These are phyloP conservation scores for Typhlichthys subterraneus DNA, from an alignment of 2,797 vertebrate genomes.

Conservation along the genomic window DNA sequence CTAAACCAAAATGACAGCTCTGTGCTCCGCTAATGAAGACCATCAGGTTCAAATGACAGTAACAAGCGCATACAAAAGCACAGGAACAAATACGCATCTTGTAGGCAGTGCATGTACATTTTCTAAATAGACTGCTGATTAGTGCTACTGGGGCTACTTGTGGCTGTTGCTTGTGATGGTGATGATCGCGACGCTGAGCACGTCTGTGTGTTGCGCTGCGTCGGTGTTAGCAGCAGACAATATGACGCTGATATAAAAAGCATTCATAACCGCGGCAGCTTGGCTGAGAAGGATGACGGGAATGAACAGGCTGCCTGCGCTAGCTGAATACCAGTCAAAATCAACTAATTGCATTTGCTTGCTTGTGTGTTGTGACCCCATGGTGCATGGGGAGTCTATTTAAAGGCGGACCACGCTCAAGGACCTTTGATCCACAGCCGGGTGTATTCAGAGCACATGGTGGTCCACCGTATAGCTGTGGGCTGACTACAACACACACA, in stretches of 20 bases:
- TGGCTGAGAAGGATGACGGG: slow-evolving; percentile 32
- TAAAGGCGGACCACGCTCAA: slow-evolving; percentile 58
- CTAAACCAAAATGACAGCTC: slow-evolving; percentile 61
- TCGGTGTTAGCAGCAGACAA: slow-evolving; percentile 31
- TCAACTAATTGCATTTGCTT: background rate
- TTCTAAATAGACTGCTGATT: slow-evolving; percentile 43
- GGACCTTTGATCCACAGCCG: slow-evolving; percentile 67
- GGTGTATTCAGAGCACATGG: slow-evolving; percentile 64
- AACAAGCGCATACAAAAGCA: slow-evolving; percentile 43
- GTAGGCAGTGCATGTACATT: slow-evolving; percentile 40
- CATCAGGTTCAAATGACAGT: slow-evolving; percentile 62
- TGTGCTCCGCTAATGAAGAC: slow-evolving; percentile 55
- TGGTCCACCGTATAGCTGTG: slow-evolving; percentile 59
- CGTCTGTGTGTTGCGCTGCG: slow-evolving; percentile 38
- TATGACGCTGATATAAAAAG: slow-evolving; percentile 29
- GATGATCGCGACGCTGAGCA: slow-evolving; percentile 51
- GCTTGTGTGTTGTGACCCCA: slow-evolving; percentile 28
- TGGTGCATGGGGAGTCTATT: slow-evolving; percentile 49
- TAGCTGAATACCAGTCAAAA: background rate
- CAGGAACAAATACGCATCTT: slow-evolving; percentile 44
- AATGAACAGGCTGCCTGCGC: slow-evolving; percentile 13
- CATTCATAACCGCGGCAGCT: slow-evolving; percentile 39
- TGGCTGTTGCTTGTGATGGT: slow-evolving; percentile 40
- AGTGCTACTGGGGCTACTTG: slow-evolving; percentile 14
- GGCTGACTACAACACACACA: slow-evolving; percentile 59